Percentiles rank a stretch among this genome's conserved stretches.
These are phyloP conservation scores for Ispidina picta DNA, from an alignment of 2,797 vertebrate genomes.

Conservation along the genomic window DNA sequence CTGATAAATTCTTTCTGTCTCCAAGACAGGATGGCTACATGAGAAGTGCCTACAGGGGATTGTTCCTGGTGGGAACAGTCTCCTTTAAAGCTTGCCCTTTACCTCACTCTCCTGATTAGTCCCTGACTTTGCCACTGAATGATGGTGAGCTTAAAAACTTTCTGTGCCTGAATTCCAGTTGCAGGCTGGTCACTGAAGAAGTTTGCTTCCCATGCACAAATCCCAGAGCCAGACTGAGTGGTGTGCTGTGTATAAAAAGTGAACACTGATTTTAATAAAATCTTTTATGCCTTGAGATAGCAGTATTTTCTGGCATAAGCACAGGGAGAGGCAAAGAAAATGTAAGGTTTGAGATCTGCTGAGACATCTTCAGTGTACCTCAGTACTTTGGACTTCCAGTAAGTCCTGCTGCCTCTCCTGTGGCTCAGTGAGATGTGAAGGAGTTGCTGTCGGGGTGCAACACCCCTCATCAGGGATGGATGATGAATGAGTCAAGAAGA, in stretches of 20 bases:
- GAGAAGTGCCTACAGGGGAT: neutral
- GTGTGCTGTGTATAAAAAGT: neutral
- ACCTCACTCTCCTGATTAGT: neutral
- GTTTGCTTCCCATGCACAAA: neutral
- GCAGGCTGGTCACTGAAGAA: neutral
- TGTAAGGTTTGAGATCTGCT: neutral
- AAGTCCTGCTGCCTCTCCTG: neutral
- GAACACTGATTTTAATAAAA: neutral
- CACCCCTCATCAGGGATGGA: neutral
- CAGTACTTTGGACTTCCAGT: neutral
- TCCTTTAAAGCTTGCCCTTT: neutral
- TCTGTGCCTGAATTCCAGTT: neutral
- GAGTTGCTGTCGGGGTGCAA: neutral
- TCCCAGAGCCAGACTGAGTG: neutral
- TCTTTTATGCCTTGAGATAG: neutral
- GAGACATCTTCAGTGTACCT: neutral
- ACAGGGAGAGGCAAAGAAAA: neutral
- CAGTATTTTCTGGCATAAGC: neutral
- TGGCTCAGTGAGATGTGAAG: neutral
- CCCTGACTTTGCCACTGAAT: neutral
- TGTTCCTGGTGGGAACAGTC: neutral
- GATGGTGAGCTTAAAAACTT: neutral
- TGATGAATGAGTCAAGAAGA: neutral
- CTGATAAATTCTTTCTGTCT: neutral
- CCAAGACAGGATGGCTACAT: neutral